Base-by-base conservation (phyloP, 2,113 vertebrate genomes). In the Paraplagusia blochii region DNA sequence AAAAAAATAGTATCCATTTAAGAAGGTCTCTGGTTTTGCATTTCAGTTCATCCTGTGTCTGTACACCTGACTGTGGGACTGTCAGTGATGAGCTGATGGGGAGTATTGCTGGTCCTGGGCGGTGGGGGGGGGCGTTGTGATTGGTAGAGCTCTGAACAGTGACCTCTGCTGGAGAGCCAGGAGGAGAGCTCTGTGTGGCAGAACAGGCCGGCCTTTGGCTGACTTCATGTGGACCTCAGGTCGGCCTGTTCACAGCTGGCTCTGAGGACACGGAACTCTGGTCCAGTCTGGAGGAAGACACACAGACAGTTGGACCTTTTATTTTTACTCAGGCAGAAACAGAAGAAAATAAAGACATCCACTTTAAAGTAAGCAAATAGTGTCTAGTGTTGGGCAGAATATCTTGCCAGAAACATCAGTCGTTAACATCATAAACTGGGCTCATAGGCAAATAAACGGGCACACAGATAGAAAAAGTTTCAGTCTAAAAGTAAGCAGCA, bases 41-140 rank as follows among this genome's bases (percentile, higher is more conserved):
- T 90, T 68, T 92, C 92, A 94, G 93, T 90, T 92, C 91, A 67
- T 89, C 85, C 79, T 89, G 62, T 76, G 84, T 93, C 93, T 97
- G 93, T 95, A 95, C 95, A 96, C 87, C 81, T 78, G 91, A 93
- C 91, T 92, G 53, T 67, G 55, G 63, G 72, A 72, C 66, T 52
- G 63, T 81, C 77, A 62, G 80, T 88, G 92, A 91, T 81, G 91
- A 90, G 91, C 92, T 90, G 90, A 88, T 90, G 89, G 82, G 82
- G 90, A 93, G 92, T 92, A 93, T 92, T 95, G 95, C 95, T 98
- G 95, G 95, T 97, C 95, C 95, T 95, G 93, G 92, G 76, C 42
- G 44, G 77, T 73, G 76, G 44, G 77, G 74, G 93, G 92, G 92
- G 72, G 77, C 72, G 39, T 0, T 72, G 82, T 79, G 69, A 59